These are phyloP conservation scores for Cyclina sinensis DNA, from an alignment of 1,140 invertebrate genomes.

Conservation along the genomic window DNA sequence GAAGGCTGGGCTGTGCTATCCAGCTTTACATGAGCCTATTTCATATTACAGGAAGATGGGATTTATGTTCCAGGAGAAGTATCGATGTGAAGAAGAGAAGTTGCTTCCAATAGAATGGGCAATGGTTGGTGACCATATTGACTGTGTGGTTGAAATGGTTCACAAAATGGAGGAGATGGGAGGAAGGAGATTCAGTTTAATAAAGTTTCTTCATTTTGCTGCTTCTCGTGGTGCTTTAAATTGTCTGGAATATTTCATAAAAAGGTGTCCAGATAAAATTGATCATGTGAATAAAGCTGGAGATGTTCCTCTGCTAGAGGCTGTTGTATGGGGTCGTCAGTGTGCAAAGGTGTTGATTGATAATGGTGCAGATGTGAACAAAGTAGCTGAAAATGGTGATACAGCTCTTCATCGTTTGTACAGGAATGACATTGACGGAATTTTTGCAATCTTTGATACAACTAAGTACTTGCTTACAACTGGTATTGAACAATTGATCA, in stretches of 20 bases:
- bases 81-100: conserved; percentile 57
- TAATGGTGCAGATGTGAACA: conserved; percentile 80
- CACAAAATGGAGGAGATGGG: conserved; percentile 45
- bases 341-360: conserved; percentile 80
- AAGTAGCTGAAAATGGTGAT: conserved; percentile 76
- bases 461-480: conserved; percentile 83
- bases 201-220: conserved; percentile 78
- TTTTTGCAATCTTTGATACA: conserved; percentile 83
- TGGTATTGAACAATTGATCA: conserved; percentile 84
- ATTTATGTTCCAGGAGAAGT: conserved; percentile 69
- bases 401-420: conserved; percentile 84
- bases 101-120: conserved; percentile 76
- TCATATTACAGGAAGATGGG: conserved; percentile 72
- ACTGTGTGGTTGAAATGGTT: conserved; percentile 77
- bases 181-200: conserved; percentile 49
- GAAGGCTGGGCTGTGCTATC: conserved; percentile 82
- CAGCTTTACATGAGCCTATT: conserved; percentile 76
- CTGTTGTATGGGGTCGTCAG: conserved; percentile 82
- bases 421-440: conserved; percentile 80
- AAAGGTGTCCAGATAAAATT: conserved; percentile 76
- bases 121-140: conserved; percentile 75
- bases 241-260: conserved; percentile 80
- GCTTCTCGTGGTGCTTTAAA: conserved; percentile 78
- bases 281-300: conserved; percentile 77
- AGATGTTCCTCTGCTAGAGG: conserved; percentile 80